phyloP scores from a whole-genome alignment of 2,888 invertebrate species.

The Ischnus inquisitorius region DNA sequence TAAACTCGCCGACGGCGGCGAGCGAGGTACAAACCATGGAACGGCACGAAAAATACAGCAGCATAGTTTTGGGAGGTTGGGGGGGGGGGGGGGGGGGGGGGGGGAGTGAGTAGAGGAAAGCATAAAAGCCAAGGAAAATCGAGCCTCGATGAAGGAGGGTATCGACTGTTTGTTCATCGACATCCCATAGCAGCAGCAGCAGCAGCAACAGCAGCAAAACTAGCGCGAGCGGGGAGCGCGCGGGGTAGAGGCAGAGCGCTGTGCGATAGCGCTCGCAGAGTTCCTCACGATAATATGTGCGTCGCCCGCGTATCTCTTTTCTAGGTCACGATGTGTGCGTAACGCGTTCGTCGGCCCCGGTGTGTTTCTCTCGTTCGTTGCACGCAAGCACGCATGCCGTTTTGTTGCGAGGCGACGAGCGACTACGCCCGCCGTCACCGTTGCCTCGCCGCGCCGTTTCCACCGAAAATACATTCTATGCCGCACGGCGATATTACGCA shows the following conservation, averaged over 20 bases:
- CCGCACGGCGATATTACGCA: not conserved
- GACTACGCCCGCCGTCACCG: not conserved
- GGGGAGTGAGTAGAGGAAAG: too few relatives aligned
- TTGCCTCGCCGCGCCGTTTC: not conserved
- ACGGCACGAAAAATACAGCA: constrained; percentile 6
- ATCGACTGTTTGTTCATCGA: constrained; percentile 62
- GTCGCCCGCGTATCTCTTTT: constrained; percentile 49
- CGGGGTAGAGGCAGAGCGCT: not conserved
- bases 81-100: not conserved
- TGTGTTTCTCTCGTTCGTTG: constrained; percentile 29
- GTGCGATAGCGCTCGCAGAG: constrained; percentile 49
- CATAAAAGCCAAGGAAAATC: constrained; percentile 20
- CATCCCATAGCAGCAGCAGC: constrained; percentile 35
- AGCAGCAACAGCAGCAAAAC: too few relatives aligned
- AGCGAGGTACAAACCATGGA: not conserved
- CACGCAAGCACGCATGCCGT: constrained; percentile 44
- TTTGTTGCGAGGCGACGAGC: constrained; percentile 55
- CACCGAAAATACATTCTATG: constrained; percentile 1
- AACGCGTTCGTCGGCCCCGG: constrained; percentile 53
- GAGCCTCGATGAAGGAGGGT: constrained; percentile 44
- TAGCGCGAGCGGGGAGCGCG: not conserved
- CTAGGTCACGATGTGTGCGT: constrained; percentile 63
- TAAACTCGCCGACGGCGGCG: constrained; percentile 28
- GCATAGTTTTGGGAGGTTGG: not conserved
- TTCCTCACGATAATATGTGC: constrained; percentile 49